Percentiles rank a stretch among this genome's conserved stretches.
Conservation (phyloP, 2,113 vertebrate species). For the Pituophis catenifer region DNA sequence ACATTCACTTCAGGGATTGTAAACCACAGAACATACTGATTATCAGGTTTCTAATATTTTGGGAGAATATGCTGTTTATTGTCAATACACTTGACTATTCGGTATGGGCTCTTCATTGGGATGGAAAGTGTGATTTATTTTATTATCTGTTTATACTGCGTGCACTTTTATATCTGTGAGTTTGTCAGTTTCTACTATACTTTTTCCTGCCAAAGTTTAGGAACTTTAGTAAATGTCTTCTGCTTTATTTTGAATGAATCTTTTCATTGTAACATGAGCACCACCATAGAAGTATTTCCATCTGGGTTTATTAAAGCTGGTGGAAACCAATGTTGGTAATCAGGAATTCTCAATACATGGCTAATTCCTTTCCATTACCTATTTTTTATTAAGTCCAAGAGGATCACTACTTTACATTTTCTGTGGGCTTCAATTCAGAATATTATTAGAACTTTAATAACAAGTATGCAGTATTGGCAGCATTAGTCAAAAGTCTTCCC, state of each 20-base stretch:
- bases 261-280: background rate
- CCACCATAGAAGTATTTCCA: background rate
- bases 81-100: background rate
- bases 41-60: background rate
- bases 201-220: background rate
- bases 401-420: background rate
- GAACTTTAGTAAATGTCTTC: background rate
- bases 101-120: background rate
- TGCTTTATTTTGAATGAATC: background rate
- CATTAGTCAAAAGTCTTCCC: background rate
- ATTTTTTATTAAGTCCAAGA: background rate
- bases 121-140: background rate
- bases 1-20: background rate
- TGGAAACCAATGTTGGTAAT: background rate
- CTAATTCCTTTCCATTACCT: background rate
- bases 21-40: background rate
- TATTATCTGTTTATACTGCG: background rate
- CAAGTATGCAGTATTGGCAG: background rate
- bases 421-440: background rate
- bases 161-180: background rate
- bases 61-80: background rate
- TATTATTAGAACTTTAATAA: background rate
- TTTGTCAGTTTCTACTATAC: background rate
- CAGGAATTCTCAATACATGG: background rate
- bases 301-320: background rate